A percentile compares a stretch with the other conserved stretches of the same genome.
Evolutionary conservation across 2,888 invertebrate genomes (phyloP).

Genomic region (Arrhopalites spinosus): DNA sequence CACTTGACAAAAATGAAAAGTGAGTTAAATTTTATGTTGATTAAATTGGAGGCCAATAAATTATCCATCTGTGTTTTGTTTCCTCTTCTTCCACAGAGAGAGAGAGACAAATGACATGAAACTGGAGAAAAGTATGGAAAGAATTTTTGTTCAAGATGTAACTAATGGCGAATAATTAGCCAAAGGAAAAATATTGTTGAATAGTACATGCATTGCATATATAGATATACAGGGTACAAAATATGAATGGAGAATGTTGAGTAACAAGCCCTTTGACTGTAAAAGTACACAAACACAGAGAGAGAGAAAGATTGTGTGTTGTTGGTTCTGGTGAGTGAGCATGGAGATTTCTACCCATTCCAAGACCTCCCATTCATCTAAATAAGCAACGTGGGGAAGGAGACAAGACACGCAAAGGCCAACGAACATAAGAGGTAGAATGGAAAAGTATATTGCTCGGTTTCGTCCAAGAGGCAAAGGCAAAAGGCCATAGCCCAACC

Average conservation of each 20-base stretch:
- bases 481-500: too few species aligned
- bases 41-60: too few species aligned
- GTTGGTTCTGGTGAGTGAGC: background rate
- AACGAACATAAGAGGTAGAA: too few species aligned
- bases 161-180: background rate
- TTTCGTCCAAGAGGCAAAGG: too few species aligned
- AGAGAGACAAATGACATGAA: too few species aligned
- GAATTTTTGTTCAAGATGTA: background rate
- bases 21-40: too few species aligned
- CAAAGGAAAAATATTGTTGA: background rate
- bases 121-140: background rate
- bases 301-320: background rate
- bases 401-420: background rate
- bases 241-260: background rate
- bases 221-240: background rate
- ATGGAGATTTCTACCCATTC: background rate
- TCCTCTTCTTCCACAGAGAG: too few species aligned
- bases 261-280: too few species aligned
- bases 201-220: background rate
- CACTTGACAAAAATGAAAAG: too few species aligned
- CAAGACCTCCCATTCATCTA: conserved; percentile 29
- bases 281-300: background rate
- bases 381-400: conserved; percentile 29
- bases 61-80: too few species aligned
- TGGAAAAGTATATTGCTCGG: too few species aligned